Evolutionary conservation across 2,113 vertebrate species (phyloP), one percentile per base, ranked within the genome.

Genomic region (Crotalus horridus): DNA sequence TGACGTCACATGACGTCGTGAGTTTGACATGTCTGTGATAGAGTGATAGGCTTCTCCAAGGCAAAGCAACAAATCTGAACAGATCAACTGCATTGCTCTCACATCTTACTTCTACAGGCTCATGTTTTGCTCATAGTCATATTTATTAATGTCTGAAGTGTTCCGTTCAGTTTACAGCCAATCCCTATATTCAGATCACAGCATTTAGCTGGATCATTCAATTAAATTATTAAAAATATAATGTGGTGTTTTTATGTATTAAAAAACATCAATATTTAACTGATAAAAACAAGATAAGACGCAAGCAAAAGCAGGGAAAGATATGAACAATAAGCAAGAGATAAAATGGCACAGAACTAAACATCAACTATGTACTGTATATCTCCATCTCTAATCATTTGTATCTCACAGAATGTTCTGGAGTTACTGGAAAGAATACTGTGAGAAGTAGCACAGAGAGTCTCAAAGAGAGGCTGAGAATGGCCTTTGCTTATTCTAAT

Each of bases 1-100:
- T 5, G 43, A 46, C 43, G 43, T 46, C 4, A 4, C 4, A 4
- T 46, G 43, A 46, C 4, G 0, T 46, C 3, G 0, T 3, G 4
- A 46, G 4, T 46, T 46, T 46, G 43, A 46, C 43, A 46, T 46
- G 43, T 46, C 43, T 61, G 59, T 61, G 59, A 61, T 61, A 61
- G 59, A 61, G 24, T 29, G 26, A 61, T 11, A 11, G 26, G 59
- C 59, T 29, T 61, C 59, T 61, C 59, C 59, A 61, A 61, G 59
- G 59, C 21, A 61, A 61, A 61, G 59, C 24, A 26, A 26, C 59
- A 11, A 29, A 61, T 61, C 26, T 24, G 23, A 26, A 61, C 2
- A 26, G 59, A 61, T 61, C 0, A 26, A 29, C 24, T 29, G 24
- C 59, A 29, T 3, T 61, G 59, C 26, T 61, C 24, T 26, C 59